A percentile compares a stretch with the other conserved stretches of the same genome.
Evolutionary conservation across 1,140 invertebrate species (phyloP).

Genomic region (Apis dorsata): DNA sequence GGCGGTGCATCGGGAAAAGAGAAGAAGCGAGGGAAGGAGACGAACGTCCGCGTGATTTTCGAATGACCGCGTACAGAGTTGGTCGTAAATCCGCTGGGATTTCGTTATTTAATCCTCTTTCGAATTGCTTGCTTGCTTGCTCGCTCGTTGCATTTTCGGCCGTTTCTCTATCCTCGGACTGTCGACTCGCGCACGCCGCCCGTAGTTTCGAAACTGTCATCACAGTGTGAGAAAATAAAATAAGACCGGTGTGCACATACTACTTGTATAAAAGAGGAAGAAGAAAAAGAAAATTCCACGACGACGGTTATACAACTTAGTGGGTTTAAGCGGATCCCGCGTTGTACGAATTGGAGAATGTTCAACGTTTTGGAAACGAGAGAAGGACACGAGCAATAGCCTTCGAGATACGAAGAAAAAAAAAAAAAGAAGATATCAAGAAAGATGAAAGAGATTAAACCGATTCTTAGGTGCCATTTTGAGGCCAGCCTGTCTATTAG

Average conservation of each 20-base stretch:
- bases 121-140: not conserved
- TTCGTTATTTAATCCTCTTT: constrained; percentile 40
- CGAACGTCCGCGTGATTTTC: too few species aligned
- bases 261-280: too few species aligned
- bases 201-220: not conserved
- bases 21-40: too few species aligned
- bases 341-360: constrained; percentile 16
- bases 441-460: not conserved
- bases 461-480: constrained; percentile 30
- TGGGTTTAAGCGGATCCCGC: too few species aligned
- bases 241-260: not conserved
- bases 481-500: not conserved
- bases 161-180: not conserved
- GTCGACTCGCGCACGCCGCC: not conserved
- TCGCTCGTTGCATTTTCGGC: not conserved
- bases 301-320: too few species aligned
- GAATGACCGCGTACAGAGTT: not conserved
- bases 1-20: too few species aligned
- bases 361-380: constrained; percentile 17
- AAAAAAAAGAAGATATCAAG: not conserved
- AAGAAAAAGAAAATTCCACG: too few species aligned
- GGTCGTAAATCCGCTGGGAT: constrained; percentile 21
- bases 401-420: too few species aligned
- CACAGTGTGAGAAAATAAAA: not conserved
- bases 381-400: not conserved